These are phyloP conservation scores for Anarrhichthys ocellatus DNA, from an alignment of 2,113 vertebrate genomes.

Conservation along the genomic window DNA sequence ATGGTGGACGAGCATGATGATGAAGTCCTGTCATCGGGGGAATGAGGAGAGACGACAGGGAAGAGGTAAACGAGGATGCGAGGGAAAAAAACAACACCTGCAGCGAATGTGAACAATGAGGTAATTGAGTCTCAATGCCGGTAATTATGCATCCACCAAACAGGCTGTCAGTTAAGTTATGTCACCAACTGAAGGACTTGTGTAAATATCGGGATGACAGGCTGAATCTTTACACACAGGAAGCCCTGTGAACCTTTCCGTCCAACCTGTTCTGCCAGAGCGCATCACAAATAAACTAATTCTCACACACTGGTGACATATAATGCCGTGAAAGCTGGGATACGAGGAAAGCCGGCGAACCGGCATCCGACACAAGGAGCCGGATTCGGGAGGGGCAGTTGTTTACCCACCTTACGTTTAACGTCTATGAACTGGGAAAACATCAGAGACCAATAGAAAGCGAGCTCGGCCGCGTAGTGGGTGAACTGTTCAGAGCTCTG, in stretches of 20 bases:
- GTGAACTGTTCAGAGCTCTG: constrained; percentile 89
- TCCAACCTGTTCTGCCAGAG: constrained; percentile 39
- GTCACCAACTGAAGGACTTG: not conserved
- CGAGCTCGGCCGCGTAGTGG: constrained; percentile 92
- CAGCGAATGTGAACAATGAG: not conserved
- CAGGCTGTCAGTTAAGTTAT: not conserved
- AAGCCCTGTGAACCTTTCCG: not conserved
- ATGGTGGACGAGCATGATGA: constrained; percentile 93
- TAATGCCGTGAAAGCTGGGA: too few relatives aligned
- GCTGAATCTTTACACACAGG: not conserved
- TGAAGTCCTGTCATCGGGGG: constrained; percentile 87
- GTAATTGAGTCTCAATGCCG: not conserved
- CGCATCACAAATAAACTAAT: not conserved
- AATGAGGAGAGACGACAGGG: constrained; percentile 23
- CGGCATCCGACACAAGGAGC: not conserved
- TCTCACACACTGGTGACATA: not conserved
- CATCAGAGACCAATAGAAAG: constrained; percentile 95
- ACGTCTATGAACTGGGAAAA: constrained; percentile 95
- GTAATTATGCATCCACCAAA: not conserved
- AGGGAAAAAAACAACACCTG: not conserved
- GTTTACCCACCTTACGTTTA: constrained; percentile 92
- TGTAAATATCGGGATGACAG: not conserved
- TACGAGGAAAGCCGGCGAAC: not conserved
- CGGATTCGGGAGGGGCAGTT: not conserved
- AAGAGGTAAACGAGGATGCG: not conserved